Conservation (phyloP, 2,888 invertebrate genomes). For the Ophion ventricosus region DNA sequence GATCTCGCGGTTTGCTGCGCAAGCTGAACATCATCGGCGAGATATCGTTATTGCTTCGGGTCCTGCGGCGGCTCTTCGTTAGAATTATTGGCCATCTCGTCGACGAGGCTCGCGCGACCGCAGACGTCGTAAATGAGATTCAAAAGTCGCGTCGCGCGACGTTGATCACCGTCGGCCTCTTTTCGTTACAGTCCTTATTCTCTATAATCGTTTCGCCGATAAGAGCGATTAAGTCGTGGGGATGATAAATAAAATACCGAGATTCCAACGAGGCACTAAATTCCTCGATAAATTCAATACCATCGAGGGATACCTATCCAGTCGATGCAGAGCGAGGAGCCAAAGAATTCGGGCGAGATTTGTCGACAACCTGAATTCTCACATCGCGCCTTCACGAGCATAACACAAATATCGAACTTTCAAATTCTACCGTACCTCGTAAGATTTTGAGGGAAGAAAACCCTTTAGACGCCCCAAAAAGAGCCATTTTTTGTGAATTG, state of each 20-base stretch:
- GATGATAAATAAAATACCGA: conserved; percentile 34
- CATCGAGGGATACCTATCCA: conserved; percentile 14
- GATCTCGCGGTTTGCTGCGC: conserved; percentile 38
- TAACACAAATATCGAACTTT: not conserved
- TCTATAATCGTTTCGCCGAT: conserved; percentile 55
- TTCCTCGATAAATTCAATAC: conserved; percentile 36
- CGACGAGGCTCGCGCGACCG: conserved; percentile 46
- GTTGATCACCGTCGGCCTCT: conserved; percentile 21
- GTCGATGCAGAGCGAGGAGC: not conserved
- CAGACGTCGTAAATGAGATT: conserved; percentile 52
- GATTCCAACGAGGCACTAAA: conserved; percentile 43
- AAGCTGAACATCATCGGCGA: conserved; percentile 41
- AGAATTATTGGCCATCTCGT: conserved; percentile 60
- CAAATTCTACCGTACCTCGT: conserved; percentile 11
- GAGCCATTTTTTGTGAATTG: too few species aligned
- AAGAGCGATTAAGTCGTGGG: conserved; percentile 47
- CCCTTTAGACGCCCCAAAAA: too few species aligned
- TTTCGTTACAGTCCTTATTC: conserved; percentile 30
- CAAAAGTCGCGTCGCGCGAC: conserved; percentile 33
- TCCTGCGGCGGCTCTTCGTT: conserved; percentile 37
- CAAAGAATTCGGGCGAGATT: not conserved
- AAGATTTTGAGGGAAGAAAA: not conserved
- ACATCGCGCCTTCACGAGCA: not conserved
- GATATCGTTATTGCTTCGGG: conserved; percentile 51
- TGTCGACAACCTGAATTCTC: conserved; percentile 21